phyloP scores from a whole-genome alignment of 2,113 vertebrate species.

The Pachyramphus minor region DNA sequence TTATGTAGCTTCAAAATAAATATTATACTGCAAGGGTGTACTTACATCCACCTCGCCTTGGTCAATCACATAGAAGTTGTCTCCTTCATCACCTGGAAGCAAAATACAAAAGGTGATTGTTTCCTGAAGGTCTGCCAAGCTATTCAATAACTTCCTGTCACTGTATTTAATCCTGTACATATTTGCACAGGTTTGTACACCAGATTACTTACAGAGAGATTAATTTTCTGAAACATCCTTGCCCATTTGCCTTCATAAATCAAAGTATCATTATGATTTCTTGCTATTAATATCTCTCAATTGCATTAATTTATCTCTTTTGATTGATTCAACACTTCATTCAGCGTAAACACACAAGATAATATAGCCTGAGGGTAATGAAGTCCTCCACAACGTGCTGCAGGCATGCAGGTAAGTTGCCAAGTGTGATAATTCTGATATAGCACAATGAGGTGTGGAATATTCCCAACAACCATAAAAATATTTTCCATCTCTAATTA shows the following conservation, averaged over 20 bases:
- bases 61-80: slow-evolving; percentile 98
- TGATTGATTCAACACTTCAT: slow-evolving; percentile 6
- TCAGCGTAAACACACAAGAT: neutral
- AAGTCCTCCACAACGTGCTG: neutral
- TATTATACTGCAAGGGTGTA: neutral
- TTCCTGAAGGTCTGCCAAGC: slow-evolving; percentile 19
- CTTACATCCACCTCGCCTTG: slow-evolving; percentile 96
- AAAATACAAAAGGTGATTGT: slow-evolving; percentile 14
- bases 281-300: slow-evolving; percentile 5
- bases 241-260: neutral
- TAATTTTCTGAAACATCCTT: neutral
- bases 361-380: neutral
- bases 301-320: slow-evolving; percentile 16
- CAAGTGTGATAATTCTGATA: neutral
- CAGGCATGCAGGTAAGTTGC: slow-evolving; percentile 46
- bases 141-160: neutral
- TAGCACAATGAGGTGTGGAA: slow-evolving; percentile 21
- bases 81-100: slow-evolving; percentile 90
- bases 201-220: neutral
- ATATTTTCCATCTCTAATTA: slow-evolving; percentile 48
- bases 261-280: neutral
- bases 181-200: slow-evolving; percentile 19
- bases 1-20: neutral
- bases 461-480: slow-evolving; percentile 35
- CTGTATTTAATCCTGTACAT: neutral